These are phyloP conservation scores for Cephalophus harveyi DNA, from an alignment of 2,113 vertebrate species.

Conservation along the genomic window DNA sequence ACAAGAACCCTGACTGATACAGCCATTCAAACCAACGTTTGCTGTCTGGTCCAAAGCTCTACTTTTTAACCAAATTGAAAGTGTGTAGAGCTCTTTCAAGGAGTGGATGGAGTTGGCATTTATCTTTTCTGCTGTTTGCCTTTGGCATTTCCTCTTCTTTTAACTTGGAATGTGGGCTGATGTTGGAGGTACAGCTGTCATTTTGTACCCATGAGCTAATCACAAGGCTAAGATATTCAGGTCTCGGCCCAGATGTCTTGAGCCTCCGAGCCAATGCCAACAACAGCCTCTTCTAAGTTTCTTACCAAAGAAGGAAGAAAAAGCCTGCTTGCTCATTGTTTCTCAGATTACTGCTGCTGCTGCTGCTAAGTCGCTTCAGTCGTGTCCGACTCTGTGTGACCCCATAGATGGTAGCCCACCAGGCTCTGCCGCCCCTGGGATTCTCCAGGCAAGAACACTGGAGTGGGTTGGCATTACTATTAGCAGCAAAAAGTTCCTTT, in stretches of 20 bases:
- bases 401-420: too few species aligned
- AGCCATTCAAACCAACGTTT: not conserved
- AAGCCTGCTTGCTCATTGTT: not conserved
- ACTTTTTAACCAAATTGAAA: not conserved
- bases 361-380: too few species aligned
- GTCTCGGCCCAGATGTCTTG: not conserved
- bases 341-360: not conserved
- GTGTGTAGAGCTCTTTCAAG: not conserved
- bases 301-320: not conserved
- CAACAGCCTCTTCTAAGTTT: not conserved
- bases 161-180: not conserved
- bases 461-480: not conserved
- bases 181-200: not conserved
- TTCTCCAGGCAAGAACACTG: too few species aligned
- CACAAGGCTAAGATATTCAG: not conserved
- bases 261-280: not conserved
- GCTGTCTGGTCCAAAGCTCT: not conserved
- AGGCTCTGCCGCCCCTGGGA: too few species aligned
- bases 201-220: slow-evolving; percentile 25
- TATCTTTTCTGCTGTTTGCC: not conserved
- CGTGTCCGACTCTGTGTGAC: too few species aligned
- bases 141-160: not conserved
- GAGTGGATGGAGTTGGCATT: not conserved
- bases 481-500: not conserved
- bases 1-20: not conserved